Evolutionary conservation across 2,797 vertebrate species (phyloP).

Genomic region (Sebastes minor): DNA sequence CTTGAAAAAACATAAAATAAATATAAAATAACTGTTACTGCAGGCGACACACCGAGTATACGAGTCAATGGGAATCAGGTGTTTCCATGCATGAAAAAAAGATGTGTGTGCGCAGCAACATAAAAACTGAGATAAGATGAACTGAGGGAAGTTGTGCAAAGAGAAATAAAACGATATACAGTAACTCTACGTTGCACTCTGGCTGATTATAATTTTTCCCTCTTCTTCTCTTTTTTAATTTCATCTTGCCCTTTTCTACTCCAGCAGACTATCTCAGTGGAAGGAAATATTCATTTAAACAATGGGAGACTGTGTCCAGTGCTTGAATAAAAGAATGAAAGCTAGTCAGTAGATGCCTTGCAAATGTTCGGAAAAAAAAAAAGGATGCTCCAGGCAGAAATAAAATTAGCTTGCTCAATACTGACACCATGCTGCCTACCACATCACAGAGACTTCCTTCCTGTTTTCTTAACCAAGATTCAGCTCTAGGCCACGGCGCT

Average conservation of each 20-base stretch:
- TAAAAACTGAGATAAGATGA: conserved; percentile 3
- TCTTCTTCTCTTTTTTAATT: conserved; percentile 12
- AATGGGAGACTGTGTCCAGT: neutral
- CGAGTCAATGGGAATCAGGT: too few relatives aligned
- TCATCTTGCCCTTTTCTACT: neutral
- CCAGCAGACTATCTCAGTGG: neutral
- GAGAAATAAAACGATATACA: neutral
- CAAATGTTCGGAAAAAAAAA: neutral
- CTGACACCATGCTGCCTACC: conserved; percentile 32
- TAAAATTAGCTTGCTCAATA: conserved; percentile 24
- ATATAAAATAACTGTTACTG: neutral
- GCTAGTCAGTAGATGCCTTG: neutral
- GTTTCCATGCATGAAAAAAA: neutral
- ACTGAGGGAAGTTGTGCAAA: conserved; percentile 15
- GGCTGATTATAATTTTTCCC: conserved; percentile 6
- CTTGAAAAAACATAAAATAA: neutral
- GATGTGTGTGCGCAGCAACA: neutral
- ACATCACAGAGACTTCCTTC: conserved; percentile 33
- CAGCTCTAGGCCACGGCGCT: conserved; percentile 9
- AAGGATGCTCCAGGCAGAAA: conserved; percentile 20
- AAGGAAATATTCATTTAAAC: conserved; percentile 17
- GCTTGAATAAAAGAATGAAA: conserved; percentile 29
- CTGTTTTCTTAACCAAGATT: neutral
- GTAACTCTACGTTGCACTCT: neutral
- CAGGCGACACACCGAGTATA: neutral